phyloP scores from a whole-genome alignment of 2,113 vertebrate genomes.

The Eulemur rufifrons region DNA sequence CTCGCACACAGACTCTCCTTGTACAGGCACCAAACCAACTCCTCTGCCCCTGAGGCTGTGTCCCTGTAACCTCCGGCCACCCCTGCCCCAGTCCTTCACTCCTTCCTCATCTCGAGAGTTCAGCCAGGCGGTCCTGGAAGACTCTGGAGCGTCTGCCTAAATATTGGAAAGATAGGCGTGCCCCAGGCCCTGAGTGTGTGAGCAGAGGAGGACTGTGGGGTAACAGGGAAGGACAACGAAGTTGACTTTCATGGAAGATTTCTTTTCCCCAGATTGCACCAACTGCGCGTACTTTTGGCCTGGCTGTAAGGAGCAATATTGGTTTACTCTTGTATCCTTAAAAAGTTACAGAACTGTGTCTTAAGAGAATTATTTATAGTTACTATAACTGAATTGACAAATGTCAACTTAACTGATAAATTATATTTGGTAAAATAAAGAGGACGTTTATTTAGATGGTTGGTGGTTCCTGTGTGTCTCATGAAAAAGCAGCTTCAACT shows the following conservation, averaged over 20 bases:
- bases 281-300: conserved; percentile 75
- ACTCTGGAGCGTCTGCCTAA: not conserved
- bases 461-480: conserved; percentile 24
- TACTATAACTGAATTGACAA: conserved; percentile 84
- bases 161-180: not conserved
- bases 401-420: conserved; percentile 86
- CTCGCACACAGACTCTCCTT: conserved; percentile 7
- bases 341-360: conserved; percentile 81
- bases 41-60: not conserved
- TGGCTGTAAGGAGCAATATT: conserved; percentile 78
- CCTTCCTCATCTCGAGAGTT: conserved; percentile 1
- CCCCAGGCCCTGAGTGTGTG: not conserved
- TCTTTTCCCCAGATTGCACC: conserved; percentile 66
- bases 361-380: conserved; percentile 87
- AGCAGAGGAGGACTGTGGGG: not conserved
- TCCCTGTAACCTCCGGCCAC: not conserved
- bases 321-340: conserved; percentile 83
- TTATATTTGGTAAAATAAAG: conserved; percentile 91
- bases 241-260: not conserved
- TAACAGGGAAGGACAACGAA: not conserved
- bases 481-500: not conserved
- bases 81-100: not conserved
- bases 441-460: conserved; percentile 86
- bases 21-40: conserved; percentile 8
- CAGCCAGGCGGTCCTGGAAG: not conserved